These are phyloP conservation scores for Pachyuromys duprasi DNA, from an alignment of 2,797 vertebrate species.

Conservation along the genomic window DNA sequence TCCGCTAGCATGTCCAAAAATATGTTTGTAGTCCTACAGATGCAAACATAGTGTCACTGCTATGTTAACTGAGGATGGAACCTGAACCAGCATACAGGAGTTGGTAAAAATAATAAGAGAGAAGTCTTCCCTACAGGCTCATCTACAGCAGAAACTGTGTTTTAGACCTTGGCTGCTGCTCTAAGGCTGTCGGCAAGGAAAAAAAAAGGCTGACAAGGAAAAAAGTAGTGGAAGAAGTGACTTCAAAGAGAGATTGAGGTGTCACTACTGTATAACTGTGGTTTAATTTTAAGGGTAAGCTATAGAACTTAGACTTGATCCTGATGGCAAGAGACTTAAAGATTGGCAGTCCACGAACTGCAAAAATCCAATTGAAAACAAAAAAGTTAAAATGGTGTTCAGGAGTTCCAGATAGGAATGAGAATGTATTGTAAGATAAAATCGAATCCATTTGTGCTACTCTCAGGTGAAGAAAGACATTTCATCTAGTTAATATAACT, in stretches of 20 bases:
- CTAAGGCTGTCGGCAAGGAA: too few species aligned
- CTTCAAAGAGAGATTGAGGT: not conserved
- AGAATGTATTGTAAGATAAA: not conserved
- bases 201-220: not conserved
- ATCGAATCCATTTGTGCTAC: not conserved
- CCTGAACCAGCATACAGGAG: too few species aligned
- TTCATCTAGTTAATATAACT: not conserved
- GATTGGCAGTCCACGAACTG: constrained; percentile 14
- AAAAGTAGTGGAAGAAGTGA: not conserved
- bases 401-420: not conserved
- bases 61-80: too few species aligned
- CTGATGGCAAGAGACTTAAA: not conserved
- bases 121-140: too few species aligned
- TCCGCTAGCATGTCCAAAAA: too few species aligned
- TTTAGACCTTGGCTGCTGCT: too few species aligned
- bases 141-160: too few species aligned
- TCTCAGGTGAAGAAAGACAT: not conserved
- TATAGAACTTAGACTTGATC: constrained; percentile 38
- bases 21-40: too few species aligned
- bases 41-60: too few species aligned
- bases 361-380: not conserved
- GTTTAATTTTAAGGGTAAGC: not conserved
- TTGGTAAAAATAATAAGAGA: too few species aligned
- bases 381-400: not conserved
- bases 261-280: not conserved